Evolutionary conservation across 2,888 invertebrate genomes (phyloP), one percentile per base, ranked within the genome.

Genomic region (Phortica magna): DNA sequence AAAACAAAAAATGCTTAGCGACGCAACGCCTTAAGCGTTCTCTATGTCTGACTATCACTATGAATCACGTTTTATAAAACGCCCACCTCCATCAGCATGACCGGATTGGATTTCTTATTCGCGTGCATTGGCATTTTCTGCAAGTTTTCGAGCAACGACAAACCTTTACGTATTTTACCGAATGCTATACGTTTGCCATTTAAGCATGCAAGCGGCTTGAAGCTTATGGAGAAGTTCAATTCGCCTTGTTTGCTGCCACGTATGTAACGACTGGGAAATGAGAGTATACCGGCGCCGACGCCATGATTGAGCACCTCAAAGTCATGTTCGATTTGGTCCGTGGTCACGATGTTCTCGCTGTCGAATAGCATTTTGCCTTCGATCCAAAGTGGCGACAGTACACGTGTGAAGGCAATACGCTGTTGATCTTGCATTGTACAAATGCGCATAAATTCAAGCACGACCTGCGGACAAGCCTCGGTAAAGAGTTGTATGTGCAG

Each of bases 111-210:
- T 4, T 31, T 31, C 31, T 42, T 87, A 81, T 53, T 83, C 87
- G 4, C 87, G 87, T 76, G 82, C 80, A n/a, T 84, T 86, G 61
- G 0, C 19, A 48, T 48, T 19, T n/a, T 19, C n/a, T 91, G 88
- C 12, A 92, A 81, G 2, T 79, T 80, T 9, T 87, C 83, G 48
- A 91, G 78, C 7, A 90, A 77, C 65, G 82, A 83, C n/a, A 88
- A 70, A 1, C 91, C 92, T 74, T 85, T 85, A 19, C 87, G 81
- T 0, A 91, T 84, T 73, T 88, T 85, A 12, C 91, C 92, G 55
- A 92, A 91, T 1, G 90, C 91, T 41, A 91, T 83, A 0, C 91
- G 85, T 70, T 90, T 88, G 10, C 90, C 91, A 81, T 91, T 91
- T 17, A 91, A 68, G 7, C 88, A 84, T 19, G 87, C 83, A 39